Base-by-base conservation (phyloP, 1,140 invertebrate genomes). In the Heliothis virescens region DNA sequence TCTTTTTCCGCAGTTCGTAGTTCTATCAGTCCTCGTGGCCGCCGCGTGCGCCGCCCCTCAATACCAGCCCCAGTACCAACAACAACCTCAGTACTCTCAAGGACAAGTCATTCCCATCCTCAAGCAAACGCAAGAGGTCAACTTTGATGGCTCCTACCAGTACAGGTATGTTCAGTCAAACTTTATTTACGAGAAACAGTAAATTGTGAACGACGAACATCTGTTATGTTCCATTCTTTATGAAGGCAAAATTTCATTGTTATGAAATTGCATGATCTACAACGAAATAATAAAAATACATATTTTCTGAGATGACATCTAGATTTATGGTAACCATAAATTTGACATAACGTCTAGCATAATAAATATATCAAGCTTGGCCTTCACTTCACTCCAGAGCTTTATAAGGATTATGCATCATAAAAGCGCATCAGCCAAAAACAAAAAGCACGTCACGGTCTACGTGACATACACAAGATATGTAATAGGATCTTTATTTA, bases 61-160 rank as follows among this genome's bases (percentile, higher is more conserved):
- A 59, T 94, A 88, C 85, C 21, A 47, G 9, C n/a, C 7, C 0
- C 85, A 89, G 59, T 86, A 90, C 59, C 82, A 91, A 52, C 59
- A 50, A 16, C 74, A 76, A 53, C 60, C 57, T 48, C 87, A 55
- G 59, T 86, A 92, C 52, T 88, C 87, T 76, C 89, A 91, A 84
- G 87, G 86, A 18, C 91, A 93, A 47, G 84, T 87, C 16, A 95
- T 96, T 4, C 91, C 95, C 3, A 96, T 96, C 74, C 12, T 96
- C 10, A 94, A 94, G 73, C 96, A 96, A 88, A 89, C 95, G 41
- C 95, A 96, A 84, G 96, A 96, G 86, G 95, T 96, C 10, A 96
- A 96, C 85, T 95, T 94, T 72, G 96, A 97, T 89, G 96, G 96
- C 77, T 96, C 96, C 12, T 97, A 97, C 89, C 96, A 96, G 86